Conservation (phyloP, 2,888 invertebrate genomes). For the Drosophila maculinotata region DNA sequence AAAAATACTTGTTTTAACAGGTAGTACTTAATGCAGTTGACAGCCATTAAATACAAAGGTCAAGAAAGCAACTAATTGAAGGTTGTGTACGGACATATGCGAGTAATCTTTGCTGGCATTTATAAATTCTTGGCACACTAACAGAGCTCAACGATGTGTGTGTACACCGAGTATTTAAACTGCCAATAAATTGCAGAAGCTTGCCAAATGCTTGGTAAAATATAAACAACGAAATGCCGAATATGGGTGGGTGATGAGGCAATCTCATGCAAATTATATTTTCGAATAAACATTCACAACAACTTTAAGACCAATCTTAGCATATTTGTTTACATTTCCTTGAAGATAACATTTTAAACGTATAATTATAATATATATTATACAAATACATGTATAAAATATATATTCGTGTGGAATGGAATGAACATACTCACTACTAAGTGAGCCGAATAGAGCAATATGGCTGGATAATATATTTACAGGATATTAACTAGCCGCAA, state of each 20-base stretch:
- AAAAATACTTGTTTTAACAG: constrained; percentile 33
- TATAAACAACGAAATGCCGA: constrained; percentile 9
- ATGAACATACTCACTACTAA: no score
- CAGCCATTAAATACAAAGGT: constrained; percentile 30
- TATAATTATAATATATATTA: no score
- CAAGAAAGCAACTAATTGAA: constrained; percentile 24
- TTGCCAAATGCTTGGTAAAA: constrained; percentile 29
- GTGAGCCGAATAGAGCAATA: no score
- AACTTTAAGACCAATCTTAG: background rate
- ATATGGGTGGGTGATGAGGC: background rate
- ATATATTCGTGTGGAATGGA: no score
- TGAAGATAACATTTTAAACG: background rate
- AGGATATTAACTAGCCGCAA: no score
- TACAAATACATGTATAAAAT: background rate
- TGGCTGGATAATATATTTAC: no score
- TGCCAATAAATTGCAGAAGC: constrained; percentile 19
- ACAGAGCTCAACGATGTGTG: background rate
- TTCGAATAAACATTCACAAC: constrained; percentile 24
- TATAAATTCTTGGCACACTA: constrained; percentile 17
- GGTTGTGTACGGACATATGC: constrained; percentile 14
- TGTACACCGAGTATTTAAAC: constrained; percentile 3
- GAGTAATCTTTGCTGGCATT: constrained; percentile 17
- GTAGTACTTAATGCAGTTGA: constrained; percentile 16
- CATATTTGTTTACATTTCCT: background rate
- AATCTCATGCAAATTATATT: constrained; percentile 31